phyloP scores from a whole-genome alignment of 2,113 vertebrate species.

The Prinia subflava region DNA sequence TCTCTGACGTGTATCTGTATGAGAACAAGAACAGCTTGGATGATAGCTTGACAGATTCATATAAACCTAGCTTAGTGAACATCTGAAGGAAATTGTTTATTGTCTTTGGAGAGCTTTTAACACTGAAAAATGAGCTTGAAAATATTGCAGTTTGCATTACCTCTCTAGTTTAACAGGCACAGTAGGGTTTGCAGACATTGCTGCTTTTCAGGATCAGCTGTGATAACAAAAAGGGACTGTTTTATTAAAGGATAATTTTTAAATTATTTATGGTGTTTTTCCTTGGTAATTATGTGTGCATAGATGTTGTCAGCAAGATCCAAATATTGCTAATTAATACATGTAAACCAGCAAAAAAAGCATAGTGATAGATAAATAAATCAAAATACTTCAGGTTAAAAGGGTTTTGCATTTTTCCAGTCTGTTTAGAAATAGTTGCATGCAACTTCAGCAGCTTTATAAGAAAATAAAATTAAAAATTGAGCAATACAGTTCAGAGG shows the following conservation, averaged over 20 bases:
- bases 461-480: neutral
- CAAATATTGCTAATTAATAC: neutral
- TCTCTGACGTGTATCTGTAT: neutral
- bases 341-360: neutral
- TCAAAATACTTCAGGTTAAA: neutral
- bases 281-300: neutral
- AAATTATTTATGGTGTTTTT: neutral
- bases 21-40: neutral
- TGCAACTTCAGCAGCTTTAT: neutral
- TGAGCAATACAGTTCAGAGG: neutral
- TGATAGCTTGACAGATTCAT: neutral
- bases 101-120: neutral
- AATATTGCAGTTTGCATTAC: neutral
- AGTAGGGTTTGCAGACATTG: neutral
- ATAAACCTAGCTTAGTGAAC: neutral
- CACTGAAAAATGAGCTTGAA: neutral
- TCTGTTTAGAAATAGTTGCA: neutral
- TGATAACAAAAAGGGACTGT: neutral
- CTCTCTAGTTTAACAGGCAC: neutral
- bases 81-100: neutral
- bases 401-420: neutral
- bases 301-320: neutral
- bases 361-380: neutral
- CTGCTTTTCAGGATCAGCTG: neutral
- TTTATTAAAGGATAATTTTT: neutral